phyloP scores from a whole-genome alignment of 92 coral and sea anemone species.

The Meandrina meandrites region DNA sequence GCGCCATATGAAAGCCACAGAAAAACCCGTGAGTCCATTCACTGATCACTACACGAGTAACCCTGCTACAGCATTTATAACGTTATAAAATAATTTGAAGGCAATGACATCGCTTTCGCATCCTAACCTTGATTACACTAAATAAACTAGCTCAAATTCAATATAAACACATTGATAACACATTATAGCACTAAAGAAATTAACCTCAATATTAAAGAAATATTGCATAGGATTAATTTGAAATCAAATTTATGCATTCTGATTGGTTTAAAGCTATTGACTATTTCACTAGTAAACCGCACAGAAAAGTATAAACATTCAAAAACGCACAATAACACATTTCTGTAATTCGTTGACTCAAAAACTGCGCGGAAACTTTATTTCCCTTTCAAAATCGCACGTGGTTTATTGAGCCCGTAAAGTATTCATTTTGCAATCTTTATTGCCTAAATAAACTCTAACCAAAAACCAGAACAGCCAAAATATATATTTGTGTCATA shows the following conservation, averaged over 20 bases:
- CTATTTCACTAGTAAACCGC: not conserved
- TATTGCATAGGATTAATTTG: not conserved
- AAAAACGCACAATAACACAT: not conserved
- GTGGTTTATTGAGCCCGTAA: not conserved
- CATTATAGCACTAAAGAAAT: not conserved
- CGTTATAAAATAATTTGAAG: not conserved
- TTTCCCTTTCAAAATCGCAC: no score
- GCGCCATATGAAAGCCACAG: conserved; percentile 75
- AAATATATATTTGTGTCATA: no score
- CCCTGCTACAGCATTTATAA: not conserved
- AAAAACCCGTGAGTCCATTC: conserved; percentile 53
- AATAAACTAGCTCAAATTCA: no score
- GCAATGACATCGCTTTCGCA: not conserved
- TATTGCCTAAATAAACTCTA: not conserved
- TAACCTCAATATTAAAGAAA: not conserved
- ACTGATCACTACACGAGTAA: not conserved
- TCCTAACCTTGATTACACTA: not conserved
- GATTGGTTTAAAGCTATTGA: no score
- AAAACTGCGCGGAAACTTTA: no score
- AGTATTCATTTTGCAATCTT: not conserved
- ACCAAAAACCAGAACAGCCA: no score
- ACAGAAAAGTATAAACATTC: not conserved
- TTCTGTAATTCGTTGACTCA: not conserved
- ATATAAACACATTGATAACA: not conserved
- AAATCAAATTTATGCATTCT: no score